phyloP scores from a whole-genome alignment of 2,113 vertebrate genomes.

The Macquaria australasica region DNA sequence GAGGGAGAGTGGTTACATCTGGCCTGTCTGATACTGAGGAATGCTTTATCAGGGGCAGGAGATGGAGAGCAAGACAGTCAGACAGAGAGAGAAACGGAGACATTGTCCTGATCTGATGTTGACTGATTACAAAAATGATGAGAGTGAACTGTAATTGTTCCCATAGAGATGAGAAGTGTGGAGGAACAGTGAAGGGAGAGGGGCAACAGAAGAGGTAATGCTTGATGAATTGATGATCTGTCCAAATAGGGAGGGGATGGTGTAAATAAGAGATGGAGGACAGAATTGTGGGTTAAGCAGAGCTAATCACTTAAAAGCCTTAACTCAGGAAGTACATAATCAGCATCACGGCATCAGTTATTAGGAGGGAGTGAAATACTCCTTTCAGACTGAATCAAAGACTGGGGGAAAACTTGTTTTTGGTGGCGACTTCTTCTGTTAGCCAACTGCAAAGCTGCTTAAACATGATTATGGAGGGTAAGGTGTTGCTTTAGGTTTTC shows the following conservation, averaged over 20 bases:
- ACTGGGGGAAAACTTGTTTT: neutral
- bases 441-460: neutral
- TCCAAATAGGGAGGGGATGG: constrained; percentile 27
- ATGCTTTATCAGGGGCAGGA: constrained; percentile 44
- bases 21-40: constrained; percentile 40
- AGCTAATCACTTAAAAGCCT: constrained; percentile 74
- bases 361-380: constrained; percentile 31
- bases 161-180: constrained; percentile 21
- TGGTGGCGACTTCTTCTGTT: neutral
- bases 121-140: constrained; percentile 31
- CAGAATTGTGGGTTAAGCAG: constrained; percentile 51
- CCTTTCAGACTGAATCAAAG: constrained; percentile 17
- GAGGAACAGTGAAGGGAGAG: neutral
- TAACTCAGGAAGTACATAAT: constrained; percentile 76
- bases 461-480: neutral
- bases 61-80: constrained; percentile 13
- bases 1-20: constrained; percentile 71
- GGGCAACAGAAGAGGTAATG: constrained; percentile 13
- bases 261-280: constrained; percentile 66
- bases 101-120: constrained; percentile 22
- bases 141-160: constrained; percentile 39
- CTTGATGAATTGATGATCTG: constrained; percentile 54
- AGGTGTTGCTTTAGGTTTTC: neutral
- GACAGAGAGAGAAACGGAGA: neutral
- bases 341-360: constrained; percentile 62